Evolutionary conservation across 2,797 vertebrate species (phyloP), one percentile per base, ranked within the genome.

Genomic region (Alauda arvensis): DNA sequence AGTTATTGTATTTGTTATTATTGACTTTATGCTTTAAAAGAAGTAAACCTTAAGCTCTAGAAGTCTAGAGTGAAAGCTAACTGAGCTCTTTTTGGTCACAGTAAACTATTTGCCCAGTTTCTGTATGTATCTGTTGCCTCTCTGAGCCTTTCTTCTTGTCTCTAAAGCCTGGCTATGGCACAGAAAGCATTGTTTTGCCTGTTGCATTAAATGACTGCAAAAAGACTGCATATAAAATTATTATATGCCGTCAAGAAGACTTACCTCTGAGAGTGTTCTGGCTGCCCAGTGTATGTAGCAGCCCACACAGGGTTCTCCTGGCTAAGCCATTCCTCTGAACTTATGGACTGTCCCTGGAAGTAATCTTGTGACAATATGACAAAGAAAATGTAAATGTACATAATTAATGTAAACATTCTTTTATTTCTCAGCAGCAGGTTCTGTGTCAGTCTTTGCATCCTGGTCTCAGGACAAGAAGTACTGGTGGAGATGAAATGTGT

Each of bases 11-110:
- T 76, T 77, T 88, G 25, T 53, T 92, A 53, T 87, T 90, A 89
- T 77, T 82, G 80, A 91, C 70, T 83, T 88, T 18, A 65, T 11
- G 10, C 31, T 89, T 70, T 81, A 65, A 83, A 90, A 92, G 18
- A 82, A 83, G 37, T 49, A 89, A 85, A 87, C 79, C 17, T 55
- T 79, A 18, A 67, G 39, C 31, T 93, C 31, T 24, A 52, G 74
- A 87, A 79, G 20, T 74, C 56, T 78, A 12, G 34, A 57, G 14
- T 39, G 51, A 55, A 82, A 85, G 52, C 26, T 79, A n/a, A 74
- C 52, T 87, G 83, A 83, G 48, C 12, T 14, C 19, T 29, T 49
- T 60, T 68, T 62, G 21, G 19, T 51, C 53, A 53, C 19, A 63
- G 29, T 55, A 77, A 83, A 74, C 2, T 43, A 19, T 76, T 85